Evolutionary conservation across 30 jellyfish, hydroid and myxozoan genomes (phyloP), one percentile per base, ranked within the genome.

Genomic region (Pelagia noctiluca): DNA sequence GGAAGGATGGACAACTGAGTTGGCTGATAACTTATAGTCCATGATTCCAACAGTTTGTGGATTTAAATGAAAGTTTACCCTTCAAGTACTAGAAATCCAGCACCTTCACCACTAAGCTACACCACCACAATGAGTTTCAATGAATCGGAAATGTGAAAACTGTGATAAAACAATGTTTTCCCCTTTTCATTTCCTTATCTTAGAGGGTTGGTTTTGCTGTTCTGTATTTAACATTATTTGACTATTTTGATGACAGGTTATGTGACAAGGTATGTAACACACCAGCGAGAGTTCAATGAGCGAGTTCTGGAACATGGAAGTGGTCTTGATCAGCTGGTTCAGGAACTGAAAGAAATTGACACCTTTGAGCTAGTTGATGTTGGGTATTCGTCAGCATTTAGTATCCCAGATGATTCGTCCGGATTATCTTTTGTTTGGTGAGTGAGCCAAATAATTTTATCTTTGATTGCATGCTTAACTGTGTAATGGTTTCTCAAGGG

Each of bases 341-440:
- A 71, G 8, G 85, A 78, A 19, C 74, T 93, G 67, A 57, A 21
- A 4, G 50, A 68, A 10, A 28, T 92, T 35, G 96, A 74, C n/a
- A 87, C 74, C 19, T 34, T 86, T 19, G 98, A 92, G 57, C 66
- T 92, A 1, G 74, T 87, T 23, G 97, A 87, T 33, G 90, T 75
- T 11, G 97, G 96, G 21, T 92, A 87, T 92, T 74, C 91, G 13
- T 92, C 98, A 8, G 92, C 88, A 16, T 92, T 92, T 52, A 88
- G 96, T 42, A 52, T 84, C 49, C 88, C 94, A 3, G 71, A 53
- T 34, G 68, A 75, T 10, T 32, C 33, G 26, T 37, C 57, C 23
- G 70, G 67, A 24, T 69, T 50, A 7, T 84, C 88, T 0, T 84
- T 71, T 84, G 88, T 84, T 35, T 84, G 88, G 91, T 82, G n/a